Evolutionary conservation across 2,888 invertebrate genomes (phyloP), one percentile per base, ranked within the genome.

Genomic region (Monopis laevigella): DNA sequence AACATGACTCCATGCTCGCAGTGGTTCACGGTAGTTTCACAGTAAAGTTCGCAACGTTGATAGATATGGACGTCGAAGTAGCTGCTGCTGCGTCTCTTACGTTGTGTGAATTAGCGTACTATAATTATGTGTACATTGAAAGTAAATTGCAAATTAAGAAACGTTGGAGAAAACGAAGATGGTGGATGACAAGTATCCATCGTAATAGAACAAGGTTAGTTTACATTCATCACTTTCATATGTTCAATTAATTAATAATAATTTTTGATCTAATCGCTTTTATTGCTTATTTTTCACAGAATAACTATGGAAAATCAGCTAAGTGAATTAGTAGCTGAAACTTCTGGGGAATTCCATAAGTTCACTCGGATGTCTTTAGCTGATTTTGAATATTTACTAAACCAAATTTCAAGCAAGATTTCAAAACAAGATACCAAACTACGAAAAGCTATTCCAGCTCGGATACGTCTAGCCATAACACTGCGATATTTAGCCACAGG

Each of bases 361-460:
- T 44, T 44, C 34, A 21, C 21, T 41, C 41, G 44, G 17, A 44
- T 44, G 44, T 41, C 44, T 38, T 41, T 28, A 30, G 18, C 19
- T 17, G 44, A 44, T 41, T 44, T 44, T 30, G 39, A 44, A 39
- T 41, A 44, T 39, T 28, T 44, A 32, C 16, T 41, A 17, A 21
- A 40, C 13, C 29, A 24, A 21, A 12, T 43, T n/a, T 34, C 13
- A 43, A 5, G 29, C 16, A 27, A 36, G 26, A 41, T 46, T 30
- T 28, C 38, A 16, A 43, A 40, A 16, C 39, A 45, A 43, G 19
- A 44, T 41, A 42, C n/a, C n/a, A n/a, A n/a, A n/a, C n/a, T n/a
- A n/a, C n/a, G n/a, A n/a, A n/a, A n/a, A n/a, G n/a, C n/a, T n/a
- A n/a, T n/a, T n/a, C n/a, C n/a, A n/a, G n/a, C n/a, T n/a, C n/a